phyloP scores from a whole-genome alignment of 2,888 invertebrate genomes.

The Lasius platythorax region DNA sequence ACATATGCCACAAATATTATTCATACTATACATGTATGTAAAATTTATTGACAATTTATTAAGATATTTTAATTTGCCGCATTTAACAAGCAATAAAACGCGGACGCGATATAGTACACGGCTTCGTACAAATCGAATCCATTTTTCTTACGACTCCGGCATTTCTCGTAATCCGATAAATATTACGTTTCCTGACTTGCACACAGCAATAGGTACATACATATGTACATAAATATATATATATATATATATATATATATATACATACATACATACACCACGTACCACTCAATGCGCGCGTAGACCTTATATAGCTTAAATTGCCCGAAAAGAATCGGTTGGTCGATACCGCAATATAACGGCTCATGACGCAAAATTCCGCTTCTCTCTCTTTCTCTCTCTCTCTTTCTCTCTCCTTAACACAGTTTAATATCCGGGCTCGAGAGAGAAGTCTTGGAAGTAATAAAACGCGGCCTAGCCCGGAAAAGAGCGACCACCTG shows the following conservation, averaged over 20 bases:
- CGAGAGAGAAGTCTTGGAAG: constrained; percentile 17
- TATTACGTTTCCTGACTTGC: constrained; percentile 15
- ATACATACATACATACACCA: neutral
- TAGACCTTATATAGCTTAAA: constrained; percentile 26
- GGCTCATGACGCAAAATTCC: constrained; percentile 42
- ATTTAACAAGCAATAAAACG: constrained; percentile 16
- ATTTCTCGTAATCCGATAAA: constrained; percentile 31
- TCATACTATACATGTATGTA: neutral
- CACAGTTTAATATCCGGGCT: constrained; percentile 41
- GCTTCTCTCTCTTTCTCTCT: neutral
- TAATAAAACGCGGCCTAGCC: constrained; percentile 56
- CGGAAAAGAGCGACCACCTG: constrained; percentile 67
- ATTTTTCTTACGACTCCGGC: constrained; percentile 15
- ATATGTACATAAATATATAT: neutral
- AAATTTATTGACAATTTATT: neutral
- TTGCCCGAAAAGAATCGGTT: constrained; percentile 36
- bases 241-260: neutral
- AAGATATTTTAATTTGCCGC: neutral
- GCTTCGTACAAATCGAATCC: neutral
- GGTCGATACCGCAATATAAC: constrained; percentile 46
- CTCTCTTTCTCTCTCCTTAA: neutral
- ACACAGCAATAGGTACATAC: neutral
- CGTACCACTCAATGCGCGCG: neutral
- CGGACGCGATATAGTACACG: neutral
- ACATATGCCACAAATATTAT: neutral